A percentile compares a stretch with the other conserved stretches of the same genome.
Conservation (phyloP, 2,888 invertebrate species). For the Mamestra brassicae region DNA sequence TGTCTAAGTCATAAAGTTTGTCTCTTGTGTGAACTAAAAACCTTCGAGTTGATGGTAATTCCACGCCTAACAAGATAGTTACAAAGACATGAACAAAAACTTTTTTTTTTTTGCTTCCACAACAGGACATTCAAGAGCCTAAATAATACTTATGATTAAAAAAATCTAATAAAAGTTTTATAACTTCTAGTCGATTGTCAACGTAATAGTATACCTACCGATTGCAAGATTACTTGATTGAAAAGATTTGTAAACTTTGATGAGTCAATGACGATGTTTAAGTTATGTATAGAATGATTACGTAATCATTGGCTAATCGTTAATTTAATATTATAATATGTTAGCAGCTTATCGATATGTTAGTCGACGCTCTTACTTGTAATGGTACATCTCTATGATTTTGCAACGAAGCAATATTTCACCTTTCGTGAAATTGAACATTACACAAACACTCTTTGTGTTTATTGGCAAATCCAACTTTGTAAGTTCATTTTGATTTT, state of each 20-base stretch:
- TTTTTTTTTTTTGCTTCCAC: neutral
- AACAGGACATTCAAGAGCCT: neutral
- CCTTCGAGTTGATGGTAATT: neutral
- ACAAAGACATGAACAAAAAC: neutral
- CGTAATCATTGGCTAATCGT: conserved; percentile 25
- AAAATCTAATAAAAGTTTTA: neutral
- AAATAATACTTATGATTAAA: neutral
- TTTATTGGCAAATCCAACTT: conserved; percentile 4
- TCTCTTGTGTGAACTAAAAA: neutral
- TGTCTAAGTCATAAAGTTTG: too few species aligned
- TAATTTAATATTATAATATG: conserved; percentile 13
- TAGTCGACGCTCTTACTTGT: neutral
- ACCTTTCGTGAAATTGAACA: conserved; percentile 18
- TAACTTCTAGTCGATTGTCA: conserved; percentile 21
- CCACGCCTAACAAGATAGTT: neutral
- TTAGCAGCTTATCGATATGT: neutral
- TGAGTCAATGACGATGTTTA: conserved; percentile 43
- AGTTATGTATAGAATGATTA: conserved; percentile 33
- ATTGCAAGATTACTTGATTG: conserved; percentile 49
- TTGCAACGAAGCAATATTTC: conserved; percentile 30
- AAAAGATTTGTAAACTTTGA: conserved; percentile 31
- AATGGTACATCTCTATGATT: neutral
- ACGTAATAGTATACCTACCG: conserved; percentile 33
- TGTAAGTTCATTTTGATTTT: neutral
- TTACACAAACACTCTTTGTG: neutral